Base-by-base conservation (phyloP, 2,113 vertebrate genomes). In the Platanista minor region DNA sequence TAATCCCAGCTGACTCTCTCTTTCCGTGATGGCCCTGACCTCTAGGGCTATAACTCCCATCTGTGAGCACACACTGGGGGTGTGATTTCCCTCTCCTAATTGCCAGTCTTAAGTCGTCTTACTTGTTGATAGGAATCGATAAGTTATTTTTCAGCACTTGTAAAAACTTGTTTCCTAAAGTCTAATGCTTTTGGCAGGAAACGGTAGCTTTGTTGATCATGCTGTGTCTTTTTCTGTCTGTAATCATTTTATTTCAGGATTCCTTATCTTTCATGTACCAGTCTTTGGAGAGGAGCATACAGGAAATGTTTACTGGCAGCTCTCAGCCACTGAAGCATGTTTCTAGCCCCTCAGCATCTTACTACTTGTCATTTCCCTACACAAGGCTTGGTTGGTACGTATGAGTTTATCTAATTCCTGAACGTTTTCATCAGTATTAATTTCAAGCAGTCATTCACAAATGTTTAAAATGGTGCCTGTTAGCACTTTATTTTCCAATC, bases 361-460 rank as follows among this genome's bases (percentile, higher is more conserved):
- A 99, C 96, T 99, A 98, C 98, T 36, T 98, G 86, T 96, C 98
- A 5, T 66, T 94, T 27, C 97, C 99, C 25, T 99, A 99, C 46
- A 97, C 98, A 1, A 98, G 98, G 54, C 98, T 99, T 80, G 99
- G 99, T n/a, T 99, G 99, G 99, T 99, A 98, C 23, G 99, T 98
- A 27, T 5, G 2, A 0, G 6, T 31, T 31, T 33, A 23, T 27
- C 9, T 18, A 3, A 41, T 46, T 41, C 23, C 12, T 25, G 31
- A 59, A 8, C 12, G 6, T 61, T 86, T 59, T 20, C 15, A 15
- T 46, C 27, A 2, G 1, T 2, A 6, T 36, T 25, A 8, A 17
- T 5, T 29, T 59, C 43, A 46, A 62, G 57, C 33, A 10, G 66
- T 85, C 41, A 12, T 52, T 61, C 7, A 31, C 49, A 62, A 4